Percentiles rank a stretch among this genome's conserved stretches.
Conservation (phyloP, 2,797 vertebrate species). For the Macropus fuliginosus region DNA sequence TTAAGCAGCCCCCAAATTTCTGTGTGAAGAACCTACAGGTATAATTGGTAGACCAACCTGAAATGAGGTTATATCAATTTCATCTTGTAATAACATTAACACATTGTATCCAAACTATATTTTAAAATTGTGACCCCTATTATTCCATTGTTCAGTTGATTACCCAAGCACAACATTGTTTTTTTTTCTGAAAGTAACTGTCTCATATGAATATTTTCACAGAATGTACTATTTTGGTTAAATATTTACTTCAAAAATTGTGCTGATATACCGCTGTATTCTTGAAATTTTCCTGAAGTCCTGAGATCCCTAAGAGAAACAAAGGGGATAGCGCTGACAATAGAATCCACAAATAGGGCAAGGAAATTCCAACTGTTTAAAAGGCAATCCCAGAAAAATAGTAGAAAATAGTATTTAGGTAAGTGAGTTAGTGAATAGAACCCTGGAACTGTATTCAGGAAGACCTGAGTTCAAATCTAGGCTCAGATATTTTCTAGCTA, state of each 20-base stretch:
- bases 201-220: background rate
- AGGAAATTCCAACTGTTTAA: background rate
- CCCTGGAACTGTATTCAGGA: background rate
- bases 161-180: background rate
- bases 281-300: background rate
- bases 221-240: background rate
- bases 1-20: background rate
- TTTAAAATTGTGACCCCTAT: background rate
- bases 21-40: background rate
- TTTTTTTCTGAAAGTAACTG: background rate
- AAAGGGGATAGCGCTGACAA: background rate
- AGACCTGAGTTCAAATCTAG: background rate
- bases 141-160: background rate
- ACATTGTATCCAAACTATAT: background rate
- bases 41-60: background rate
- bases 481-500: background rate
- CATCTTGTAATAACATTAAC: background rate
- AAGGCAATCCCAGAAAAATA: background rate
- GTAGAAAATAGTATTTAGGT: background rate
- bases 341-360: background rate
- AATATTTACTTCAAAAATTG: background rate
- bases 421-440: background rate
- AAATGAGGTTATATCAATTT: background rate
- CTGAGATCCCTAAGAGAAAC: background rate
- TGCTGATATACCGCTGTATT: background rate